These are phyloP conservation scores for Temnothorax longispinosus DNA, from an alignment of 1,140 invertebrate species.

Conservation along the genomic window DNA sequence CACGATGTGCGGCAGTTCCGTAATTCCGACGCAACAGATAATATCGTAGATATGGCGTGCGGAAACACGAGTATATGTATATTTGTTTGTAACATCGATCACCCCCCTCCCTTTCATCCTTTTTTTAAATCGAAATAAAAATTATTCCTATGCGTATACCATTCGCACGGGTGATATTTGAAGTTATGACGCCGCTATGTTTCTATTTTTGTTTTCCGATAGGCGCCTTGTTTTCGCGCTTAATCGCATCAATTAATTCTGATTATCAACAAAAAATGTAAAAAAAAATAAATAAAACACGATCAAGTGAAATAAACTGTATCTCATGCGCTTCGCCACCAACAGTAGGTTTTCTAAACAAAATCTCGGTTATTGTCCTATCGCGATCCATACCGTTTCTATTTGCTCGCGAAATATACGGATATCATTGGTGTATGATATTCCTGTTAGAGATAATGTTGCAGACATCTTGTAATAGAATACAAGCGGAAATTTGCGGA, in stretches of 20 bases:
- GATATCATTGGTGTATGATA: conserved; percentile 56
- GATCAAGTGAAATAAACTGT: neutral
- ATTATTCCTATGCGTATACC: conserved; percentile 13
- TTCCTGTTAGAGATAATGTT: conserved; percentile 54
- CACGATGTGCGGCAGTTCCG: conserved; percentile 19
- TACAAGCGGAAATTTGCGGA: conserved; percentile 45
- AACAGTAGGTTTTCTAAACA: neutral
- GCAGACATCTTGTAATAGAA: conserved; percentile 48
- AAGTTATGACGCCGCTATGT: conserved; percentile 1
- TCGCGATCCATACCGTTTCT: conserved; percentile 25
- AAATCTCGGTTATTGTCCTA: neutral
- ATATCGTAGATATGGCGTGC: conserved; percentile 34
- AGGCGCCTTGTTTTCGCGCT: neutral
- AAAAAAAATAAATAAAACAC: neutral
- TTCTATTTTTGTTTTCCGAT: neutral
- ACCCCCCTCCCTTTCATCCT: neutral
- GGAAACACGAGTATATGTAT: conserved; percentile 24
- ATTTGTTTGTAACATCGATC: conserved; percentile 44
- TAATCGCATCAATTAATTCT: conserved; percentile 27
- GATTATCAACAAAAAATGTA: conserved; percentile 5
- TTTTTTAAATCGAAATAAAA: conserved; percentile 41
- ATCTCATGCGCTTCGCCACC: neutral
- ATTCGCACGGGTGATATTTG: neutral
- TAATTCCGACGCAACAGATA: conserved; percentile 56
- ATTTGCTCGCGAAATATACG: conserved; percentile 47